A percentile compares a stretch with the other conserved stretches of the same genome.
Conservation (phyloP, 1,140 invertebrate genomes). For the Sminthurides bifidus region DNA sequence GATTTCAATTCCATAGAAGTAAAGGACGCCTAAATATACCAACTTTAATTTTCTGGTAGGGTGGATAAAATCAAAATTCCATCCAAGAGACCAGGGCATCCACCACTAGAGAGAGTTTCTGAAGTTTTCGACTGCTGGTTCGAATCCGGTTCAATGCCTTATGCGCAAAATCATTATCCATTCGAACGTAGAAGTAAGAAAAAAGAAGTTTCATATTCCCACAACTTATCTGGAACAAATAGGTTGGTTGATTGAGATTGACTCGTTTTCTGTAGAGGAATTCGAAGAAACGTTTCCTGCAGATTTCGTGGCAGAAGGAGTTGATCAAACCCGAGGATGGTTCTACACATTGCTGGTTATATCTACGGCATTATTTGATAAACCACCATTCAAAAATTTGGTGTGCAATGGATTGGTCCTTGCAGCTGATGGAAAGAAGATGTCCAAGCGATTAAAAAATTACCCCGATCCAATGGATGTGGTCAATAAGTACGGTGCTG, state of each 20-base stretch:
- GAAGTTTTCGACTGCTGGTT: conserved; percentile 99
- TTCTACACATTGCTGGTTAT: conserved; percentile 96
- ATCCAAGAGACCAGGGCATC: conserved; percentile 65
- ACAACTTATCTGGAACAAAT: neutral
- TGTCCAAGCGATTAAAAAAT: conserved; percentile 99
- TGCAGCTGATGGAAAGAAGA: conserved; percentile 94
- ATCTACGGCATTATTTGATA: conserved; percentile 90
- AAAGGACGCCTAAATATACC: neutral
- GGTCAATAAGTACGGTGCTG: conserved; percentile 88
- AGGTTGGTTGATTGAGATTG: neutral
- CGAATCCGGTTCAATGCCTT: conserved; percentile 98
- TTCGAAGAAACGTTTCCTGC: conserved; percentile 96
- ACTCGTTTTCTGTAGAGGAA: conserved; percentile 42
- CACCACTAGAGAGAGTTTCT: conserved; percentile 66
- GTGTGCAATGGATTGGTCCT: conserved; percentile 91
- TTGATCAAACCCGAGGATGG: conserved; percentile 98
- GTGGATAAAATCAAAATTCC: conserved; percentile 92
- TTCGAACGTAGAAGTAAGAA: conserved; percentile 62
- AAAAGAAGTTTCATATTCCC: neutral
- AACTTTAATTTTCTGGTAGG: conserved; percentile 35
- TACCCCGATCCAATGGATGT: conserved; percentile 92
- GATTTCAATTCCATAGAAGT: neutral
- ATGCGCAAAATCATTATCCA: conserved; percentile 93
- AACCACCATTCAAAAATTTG: conserved; percentile 94
- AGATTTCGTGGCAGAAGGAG: conserved; percentile 98